phyloP scores from a whole-genome alignment of 2,797 vertebrate species.

The Microchirus variegatus region DNA sequence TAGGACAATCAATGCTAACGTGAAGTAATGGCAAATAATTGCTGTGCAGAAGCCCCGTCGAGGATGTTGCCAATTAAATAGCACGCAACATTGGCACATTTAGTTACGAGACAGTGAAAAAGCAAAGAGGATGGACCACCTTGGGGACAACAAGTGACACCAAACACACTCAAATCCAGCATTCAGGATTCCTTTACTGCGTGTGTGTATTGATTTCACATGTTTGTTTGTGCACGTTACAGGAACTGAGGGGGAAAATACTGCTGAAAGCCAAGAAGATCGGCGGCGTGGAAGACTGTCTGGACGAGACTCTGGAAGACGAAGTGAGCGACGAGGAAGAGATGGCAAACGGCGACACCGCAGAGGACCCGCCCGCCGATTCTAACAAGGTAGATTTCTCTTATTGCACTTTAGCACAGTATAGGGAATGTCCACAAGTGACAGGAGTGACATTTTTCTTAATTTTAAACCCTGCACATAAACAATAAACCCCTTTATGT shows the following conservation, averaged over 20 bases:
- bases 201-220: too few relatives aligned
- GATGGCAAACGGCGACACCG: constrained; percentile 71
- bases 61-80: constrained; percentile 28
- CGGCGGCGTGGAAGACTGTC: constrained; percentile 70
- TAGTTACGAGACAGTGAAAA: constrained; percentile 34
- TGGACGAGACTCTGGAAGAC: constrained; percentile 69
- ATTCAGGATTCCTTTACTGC: too few relatives aligned
- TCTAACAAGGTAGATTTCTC: constrained; percentile 45
- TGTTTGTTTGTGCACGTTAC: constrained; percentile 1
- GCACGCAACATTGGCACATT: constrained; percentile 17
- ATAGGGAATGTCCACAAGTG: too few relatives aligned
- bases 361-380: constrained; percentile 64
- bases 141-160: constrained; percentile 11
- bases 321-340: constrained; percentile 87
- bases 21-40: constrained; percentile 47
- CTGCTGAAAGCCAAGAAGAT: constrained; percentile 94
- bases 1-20: constrained; percentile 52
- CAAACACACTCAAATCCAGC: too few relatives aligned
- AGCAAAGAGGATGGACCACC: constrained; percentile 11
- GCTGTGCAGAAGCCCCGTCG: constrained; percentile 7
- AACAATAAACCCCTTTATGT: too few relatives aligned
- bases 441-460: too few relatives aligned
- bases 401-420: neutral
- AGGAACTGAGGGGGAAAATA: constrained; percentile 91
- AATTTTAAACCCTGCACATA: neutral